Evolutionary conservation across 2,113 vertebrate species (phyloP).

Genomic region (Chionis minor): DNA sequence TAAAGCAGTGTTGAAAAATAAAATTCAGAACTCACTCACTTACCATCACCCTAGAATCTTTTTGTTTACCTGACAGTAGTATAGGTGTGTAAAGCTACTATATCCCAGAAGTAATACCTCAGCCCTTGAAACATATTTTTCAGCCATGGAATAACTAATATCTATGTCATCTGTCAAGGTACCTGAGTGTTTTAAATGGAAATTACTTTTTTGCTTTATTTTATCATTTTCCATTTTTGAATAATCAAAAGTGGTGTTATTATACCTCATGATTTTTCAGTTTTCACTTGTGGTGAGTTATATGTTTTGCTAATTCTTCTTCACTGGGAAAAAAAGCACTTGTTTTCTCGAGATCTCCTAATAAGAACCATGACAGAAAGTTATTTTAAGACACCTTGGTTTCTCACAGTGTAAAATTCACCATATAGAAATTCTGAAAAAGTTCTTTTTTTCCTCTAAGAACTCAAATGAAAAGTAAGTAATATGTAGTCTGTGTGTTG

Average conservation of each 20-base stretch:
- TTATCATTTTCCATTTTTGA: background rate
- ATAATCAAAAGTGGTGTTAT: background rate
- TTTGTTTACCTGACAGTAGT: background rate
- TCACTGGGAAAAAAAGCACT: background rate
- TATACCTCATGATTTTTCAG: background rate
- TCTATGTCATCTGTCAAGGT: background rate
- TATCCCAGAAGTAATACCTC: background rate
- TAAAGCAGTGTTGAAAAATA: background rate
- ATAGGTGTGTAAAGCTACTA: background rate
- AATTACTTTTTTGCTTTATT: background rate
- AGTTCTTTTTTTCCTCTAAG: background rate
- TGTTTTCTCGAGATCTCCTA: background rate
- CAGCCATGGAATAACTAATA: background rate
- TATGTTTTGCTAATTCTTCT: background rate
- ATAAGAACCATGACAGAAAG: background rate
- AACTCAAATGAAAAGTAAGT: background rate
- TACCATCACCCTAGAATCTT: background rate
- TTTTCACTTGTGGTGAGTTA: background rate
- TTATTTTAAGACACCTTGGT: background rate
- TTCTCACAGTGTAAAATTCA: background rate
- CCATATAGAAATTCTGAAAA: background rate
- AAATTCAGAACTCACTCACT: background rate
- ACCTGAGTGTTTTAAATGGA: background rate
- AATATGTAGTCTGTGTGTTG: accelerated
- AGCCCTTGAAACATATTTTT: background rate